Evolutionary conservation across 2,113 vertebrate genomes (phyloP).

Genomic region (Pygoscelis adeliae): DNA sequence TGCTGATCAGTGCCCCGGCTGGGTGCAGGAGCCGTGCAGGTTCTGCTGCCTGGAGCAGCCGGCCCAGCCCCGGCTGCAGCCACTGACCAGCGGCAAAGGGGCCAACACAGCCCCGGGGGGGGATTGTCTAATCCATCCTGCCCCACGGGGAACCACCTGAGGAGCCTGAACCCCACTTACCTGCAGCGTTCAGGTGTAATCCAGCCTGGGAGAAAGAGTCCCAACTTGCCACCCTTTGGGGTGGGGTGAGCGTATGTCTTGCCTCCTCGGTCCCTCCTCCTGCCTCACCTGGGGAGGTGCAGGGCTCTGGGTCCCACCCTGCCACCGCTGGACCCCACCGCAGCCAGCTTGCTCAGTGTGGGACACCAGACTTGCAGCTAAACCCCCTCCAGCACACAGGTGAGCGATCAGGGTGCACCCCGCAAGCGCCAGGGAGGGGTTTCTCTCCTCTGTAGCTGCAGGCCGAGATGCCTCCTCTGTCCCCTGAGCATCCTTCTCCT

Average conservation of each 20-base stretch:
- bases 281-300: neutral
- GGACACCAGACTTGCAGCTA: neutral
- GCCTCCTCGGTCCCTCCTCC: neutral
- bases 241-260: neutral
- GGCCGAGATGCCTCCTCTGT: neutral
- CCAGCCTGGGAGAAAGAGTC: neutral
- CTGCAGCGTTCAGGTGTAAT: neutral
- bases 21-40: neutral
- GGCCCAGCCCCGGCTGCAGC: neutral
- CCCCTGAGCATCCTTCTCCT: neutral
- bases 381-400: no score
- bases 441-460: neutral
- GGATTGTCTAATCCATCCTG: neutral
- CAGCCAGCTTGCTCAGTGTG: neutral
- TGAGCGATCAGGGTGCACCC: neutral
- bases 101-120: neutral
- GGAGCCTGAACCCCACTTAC: neutral
- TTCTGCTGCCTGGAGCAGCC: neutral
- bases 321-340: neutral
- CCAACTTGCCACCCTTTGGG: rapidly evolving
- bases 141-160: neutral
- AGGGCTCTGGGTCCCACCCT: neutral
- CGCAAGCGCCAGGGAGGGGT: rapidly evolving
- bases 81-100: neutral
- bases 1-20: rapidly evolving